Base-by-base conservation (phyloP, 1,140 invertebrate genomes). In the Telenomus remus region DNA sequence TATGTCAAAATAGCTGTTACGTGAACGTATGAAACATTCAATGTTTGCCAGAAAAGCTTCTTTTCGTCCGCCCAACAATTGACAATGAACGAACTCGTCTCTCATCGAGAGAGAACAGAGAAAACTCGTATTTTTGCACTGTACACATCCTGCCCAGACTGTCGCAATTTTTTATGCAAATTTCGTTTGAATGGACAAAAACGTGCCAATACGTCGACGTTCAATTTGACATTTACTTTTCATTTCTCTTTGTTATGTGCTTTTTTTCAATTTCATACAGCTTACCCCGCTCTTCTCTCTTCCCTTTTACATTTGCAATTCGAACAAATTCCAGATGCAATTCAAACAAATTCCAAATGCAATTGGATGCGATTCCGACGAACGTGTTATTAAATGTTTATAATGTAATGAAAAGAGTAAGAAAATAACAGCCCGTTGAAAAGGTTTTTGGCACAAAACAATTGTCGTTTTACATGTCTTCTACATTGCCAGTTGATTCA, bases 121-220 rank as follows among this genome's bases (percentile, higher is more conserved):
- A n/a, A n/a, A n/a, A 75, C 72, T 69, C 69, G 65, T 68, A 65
- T 69, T 76, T 70, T 68, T 65, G 6, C 65, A 53, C 27, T 54
- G 60, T 76, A 69, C 60, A 60, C 60, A 61, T 60, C 54, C 47
- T 69, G 64, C 59, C 55, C 55, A 44, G 12, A 55, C 63, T 56
- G 42, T 48, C 34, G 44, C 49, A 56, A 57, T 66, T 70, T 70
- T 71, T 76, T 66, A 76, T 76, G 65, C 73, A 76, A 76, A 76
- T 70, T 49, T 57, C 60, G 54, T 56, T 46, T 15, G 60, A 61
- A 55, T 76, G 55, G 54, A 70, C 44, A 34, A 39, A 43, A 60
- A 11, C 51, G 44, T 33, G 57, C 19, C 56, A 43, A 65, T 53
- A 61, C 49, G 66, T 66, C 61, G 61, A 63, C 54, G 42, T 48